Evolutionary conservation across 2,888 invertebrate species (phyloP).

Genomic region (Scaptomyza caliginosa): DNA sequence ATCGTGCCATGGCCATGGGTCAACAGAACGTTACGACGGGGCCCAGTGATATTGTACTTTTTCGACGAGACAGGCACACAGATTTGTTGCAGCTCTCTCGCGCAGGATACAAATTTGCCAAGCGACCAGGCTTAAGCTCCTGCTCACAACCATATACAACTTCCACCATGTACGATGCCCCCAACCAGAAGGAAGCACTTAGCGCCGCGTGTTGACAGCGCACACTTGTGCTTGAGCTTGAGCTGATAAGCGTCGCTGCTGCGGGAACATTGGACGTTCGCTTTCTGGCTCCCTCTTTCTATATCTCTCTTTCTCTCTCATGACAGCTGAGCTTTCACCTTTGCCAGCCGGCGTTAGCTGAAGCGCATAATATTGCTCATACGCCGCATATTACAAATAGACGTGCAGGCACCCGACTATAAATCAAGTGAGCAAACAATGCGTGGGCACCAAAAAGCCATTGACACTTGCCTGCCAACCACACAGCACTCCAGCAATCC

Average conservation of each 20-base stretch:
- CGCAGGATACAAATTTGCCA: conserved; percentile 79
- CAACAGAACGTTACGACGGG: conserved; percentile 46
- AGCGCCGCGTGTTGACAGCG: conserved; percentile 71
- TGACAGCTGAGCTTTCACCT: conserved; percentile 75
- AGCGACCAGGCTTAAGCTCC: neutral
- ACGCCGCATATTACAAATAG: conserved; percentile 75
- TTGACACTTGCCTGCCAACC: conserved; percentile 57
- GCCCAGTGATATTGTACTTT: conserved; percentile 61
- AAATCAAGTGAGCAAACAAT: conserved; percentile 74
- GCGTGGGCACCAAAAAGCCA: conserved; percentile 70
- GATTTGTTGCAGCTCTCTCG: conserved; percentile 67
- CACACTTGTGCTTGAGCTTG: conserved; percentile 51
- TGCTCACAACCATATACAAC: neutral
- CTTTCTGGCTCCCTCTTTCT: neutral
- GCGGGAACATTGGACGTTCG: conserved; percentile 23
- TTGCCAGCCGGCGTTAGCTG: conserved; percentile 23
- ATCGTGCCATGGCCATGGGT: conserved; percentile 77
- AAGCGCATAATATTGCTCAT: conserved; percentile 71
- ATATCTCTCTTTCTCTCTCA: neutral
- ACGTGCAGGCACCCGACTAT: conserved; percentile 57
- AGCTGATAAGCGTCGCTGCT: conserved; percentile 58
- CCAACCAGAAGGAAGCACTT: conserved; percentile 73
- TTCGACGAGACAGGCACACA: conserved; percentile 55
- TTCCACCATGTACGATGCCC: neutral
- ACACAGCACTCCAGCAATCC: neutral